Percentiles rank a stretch among this genome's conserved stretches.
These are phyloP conservation scores for Cottoperca gobio DNA, from an alignment of 2,797 vertebrate genomes.

Conservation along the genomic window DNA sequence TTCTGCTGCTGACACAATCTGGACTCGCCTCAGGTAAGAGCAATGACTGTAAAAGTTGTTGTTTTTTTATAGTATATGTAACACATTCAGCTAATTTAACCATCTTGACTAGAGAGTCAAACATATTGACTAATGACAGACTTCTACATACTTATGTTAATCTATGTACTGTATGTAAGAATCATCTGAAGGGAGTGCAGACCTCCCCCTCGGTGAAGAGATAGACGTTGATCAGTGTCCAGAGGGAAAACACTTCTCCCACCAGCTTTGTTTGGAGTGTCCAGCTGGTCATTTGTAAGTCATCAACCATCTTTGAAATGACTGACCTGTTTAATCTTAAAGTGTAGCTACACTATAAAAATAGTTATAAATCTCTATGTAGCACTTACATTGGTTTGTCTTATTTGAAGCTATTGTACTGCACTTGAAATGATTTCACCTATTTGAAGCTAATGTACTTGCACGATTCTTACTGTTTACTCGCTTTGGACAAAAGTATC, in stretches of 20 bases:
- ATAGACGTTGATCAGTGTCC: constrained; percentile 75
- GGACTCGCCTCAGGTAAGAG: constrained; percentile 78
- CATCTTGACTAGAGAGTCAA: not conserved
- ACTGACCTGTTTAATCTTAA: not conserved
- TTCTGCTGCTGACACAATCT: constrained; percentile 54
- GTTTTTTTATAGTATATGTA: not conserved
- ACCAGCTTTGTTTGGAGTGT: constrained; percentile 87
- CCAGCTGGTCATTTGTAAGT: constrained; percentile 89
- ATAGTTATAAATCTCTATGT: no score
- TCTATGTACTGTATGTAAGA: constrained; percentile 43
- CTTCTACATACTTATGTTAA: not conserved
- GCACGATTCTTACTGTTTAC: no score
- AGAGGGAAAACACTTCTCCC: constrained; percentile 81
- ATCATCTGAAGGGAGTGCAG: constrained; percentile 62
- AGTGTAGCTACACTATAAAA: not conserved
- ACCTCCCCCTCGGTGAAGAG: constrained; percentile 41
- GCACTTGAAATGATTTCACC: no score
- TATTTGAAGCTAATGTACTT: no score
- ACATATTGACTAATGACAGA: constrained; percentile 1
- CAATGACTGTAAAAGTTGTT: not conserved
- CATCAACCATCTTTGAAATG: constrained; percentile 17
- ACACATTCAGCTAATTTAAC: not conserved
- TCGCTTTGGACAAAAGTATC: no score
- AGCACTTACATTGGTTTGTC: no score
- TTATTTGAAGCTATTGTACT: no score